A percentile compares a stretch with the other conserved stretches of the same genome.
These are phyloP conservation scores for Agelas oroides DNA, from an alignment of 37 sponge, comb jelly and placozoan genomes.

Conservation along the genomic window DNA sequence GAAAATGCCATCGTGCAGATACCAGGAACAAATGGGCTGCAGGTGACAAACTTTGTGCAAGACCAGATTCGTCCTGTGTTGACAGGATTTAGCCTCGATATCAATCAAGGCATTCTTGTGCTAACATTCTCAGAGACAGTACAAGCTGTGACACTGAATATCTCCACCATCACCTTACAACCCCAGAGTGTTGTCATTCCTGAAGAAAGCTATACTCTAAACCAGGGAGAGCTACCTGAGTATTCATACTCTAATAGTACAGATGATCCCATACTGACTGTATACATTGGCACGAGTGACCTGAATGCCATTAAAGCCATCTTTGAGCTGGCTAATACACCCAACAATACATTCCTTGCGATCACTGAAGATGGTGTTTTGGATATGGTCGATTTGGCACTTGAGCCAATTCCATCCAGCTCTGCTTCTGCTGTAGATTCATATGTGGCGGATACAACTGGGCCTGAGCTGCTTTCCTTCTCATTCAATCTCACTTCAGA, in stretches of 20 bases:
- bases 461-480: slow-evolving; percentile 59
- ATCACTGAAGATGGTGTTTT: slow-evolving; percentile 45
- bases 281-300: slow-evolving; percentile 64
- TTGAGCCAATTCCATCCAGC: slow-evolving; percentile 42
- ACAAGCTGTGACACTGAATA: slow-evolving; percentile 56
- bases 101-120: slow-evolving; percentile 68
- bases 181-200: not conserved
- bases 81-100: slow-evolving; percentile 62
- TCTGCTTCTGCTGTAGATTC: slow-evolving; percentile 36
- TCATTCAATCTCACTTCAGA: slow-evolving; percentile 83
- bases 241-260: slow-evolving; percentile 44
- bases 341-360: slow-evolving; percentile 70
- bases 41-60: slow-evolving; percentile 58
- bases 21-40: slow-evolving; percentile 40
- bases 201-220: slow-evolving; percentile 42
- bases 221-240: slow-evolving; percentile 22
- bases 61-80: slow-evolving; percentile 73
- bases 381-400: slow-evolving; percentile 72
- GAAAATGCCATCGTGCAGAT: slow-evolving; percentile 68
- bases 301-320: slow-evolving; percentile 81
- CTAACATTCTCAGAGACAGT: slow-evolving; percentile 92
- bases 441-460: slow-evolving; percentile 59
- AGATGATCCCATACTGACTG: slow-evolving; percentile 62
- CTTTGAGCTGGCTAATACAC: slow-evolving; percentile 65
- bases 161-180: slow-evolving; percentile 74